A percentile compares a stretch with the other conserved stretches of the same genome.
Conservation (phyloP, 2,888 invertebrate genomes). For the Drosophila quinaria region DNA sequence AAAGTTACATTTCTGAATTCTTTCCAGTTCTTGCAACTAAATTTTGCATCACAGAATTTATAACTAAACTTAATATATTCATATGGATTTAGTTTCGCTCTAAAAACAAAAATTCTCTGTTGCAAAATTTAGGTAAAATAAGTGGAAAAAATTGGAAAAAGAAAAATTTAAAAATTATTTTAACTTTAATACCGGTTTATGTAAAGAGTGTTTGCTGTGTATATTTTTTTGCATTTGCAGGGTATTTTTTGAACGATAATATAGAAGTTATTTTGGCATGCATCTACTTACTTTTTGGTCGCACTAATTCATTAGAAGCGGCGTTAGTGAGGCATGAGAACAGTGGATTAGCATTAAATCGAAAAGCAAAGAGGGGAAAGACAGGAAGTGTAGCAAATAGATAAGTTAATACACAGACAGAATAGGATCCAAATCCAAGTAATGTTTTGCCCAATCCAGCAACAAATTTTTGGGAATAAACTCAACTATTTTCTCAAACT, state of each 20-base stretch:
- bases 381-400: constrained; percentile 27
- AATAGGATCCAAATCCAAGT: constrained; percentile 4
- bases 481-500: constrained; percentile 14
- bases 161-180: too few species aligned
- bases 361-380: constrained; percentile 26
- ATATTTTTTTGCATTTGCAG: neutral
- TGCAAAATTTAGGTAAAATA: too few species aligned
- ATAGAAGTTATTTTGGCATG: constrained; percentile 28
- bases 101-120: too few species aligned
- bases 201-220: neutral
- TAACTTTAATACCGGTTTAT: neutral
- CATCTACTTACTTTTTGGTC: constrained; percentile 84
- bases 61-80: neutral
- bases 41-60: neutral
- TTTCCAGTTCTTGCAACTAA: neutral
- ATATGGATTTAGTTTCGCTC: too few species aligned
- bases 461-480: constrained; percentile 9
- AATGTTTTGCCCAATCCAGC: neutral
- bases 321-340: constrained; percentile 49
- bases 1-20: neutral
- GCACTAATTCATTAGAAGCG: constrained; percentile 70
- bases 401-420: constrained; percentile 30
- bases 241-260: neutral
- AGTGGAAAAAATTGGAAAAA: too few species aligned
- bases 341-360: constrained; percentile 34